Base-by-base conservation (phyloP, 2,888 invertebrate genomes). In the Cheilosia pagana region DNA sequence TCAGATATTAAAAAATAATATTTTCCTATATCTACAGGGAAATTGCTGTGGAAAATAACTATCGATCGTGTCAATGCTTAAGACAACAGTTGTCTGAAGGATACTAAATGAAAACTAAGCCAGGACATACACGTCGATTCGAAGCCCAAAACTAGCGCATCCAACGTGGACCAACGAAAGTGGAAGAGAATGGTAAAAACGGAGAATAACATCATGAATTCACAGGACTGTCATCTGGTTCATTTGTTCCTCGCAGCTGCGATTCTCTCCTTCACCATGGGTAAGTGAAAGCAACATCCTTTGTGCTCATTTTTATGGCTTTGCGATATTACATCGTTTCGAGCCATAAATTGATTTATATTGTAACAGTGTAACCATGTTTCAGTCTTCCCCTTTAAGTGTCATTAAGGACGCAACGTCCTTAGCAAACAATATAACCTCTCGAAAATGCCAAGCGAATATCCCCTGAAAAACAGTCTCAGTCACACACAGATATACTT, bases 231-330 rank as follows among this genome's bases (percentile, higher is more conserved):
- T 75, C 74, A 83, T 31, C 74, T 78, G 78, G 74, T 83, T 78
- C 78, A 78, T 83, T 70, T 83, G 78, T 83, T 83, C 68, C 74
- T 83, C 19, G 83, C 79, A 70, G 79, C 79, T 75, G 78, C 79
- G 59, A 74, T 83, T 70, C 75, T 83, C 43, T 83, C 63, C 63
- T 79, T 83, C 63, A 70, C 55, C 70, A 70, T 83, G 57, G 83
- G 83, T 83, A 70, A 83, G 83, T 83, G 55, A 62, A 72, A 67
- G 55, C 75, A 59, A 81, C 57, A 52, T 76, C 48, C 14, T 19
- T 19, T 39, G 16, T 28, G 28, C 8, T 8, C 28, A 8, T 50
- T 59, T 16, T 35, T 53, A 25, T 50, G 3, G 23, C 25, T 25
- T 45, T 8, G 14, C 10, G 0, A 25, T 16, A 16, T 43, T 35